Evolutionary conservation across 2,113 vertebrate species (phyloP).

Genomic region (Isichthys henryi): DNA sequence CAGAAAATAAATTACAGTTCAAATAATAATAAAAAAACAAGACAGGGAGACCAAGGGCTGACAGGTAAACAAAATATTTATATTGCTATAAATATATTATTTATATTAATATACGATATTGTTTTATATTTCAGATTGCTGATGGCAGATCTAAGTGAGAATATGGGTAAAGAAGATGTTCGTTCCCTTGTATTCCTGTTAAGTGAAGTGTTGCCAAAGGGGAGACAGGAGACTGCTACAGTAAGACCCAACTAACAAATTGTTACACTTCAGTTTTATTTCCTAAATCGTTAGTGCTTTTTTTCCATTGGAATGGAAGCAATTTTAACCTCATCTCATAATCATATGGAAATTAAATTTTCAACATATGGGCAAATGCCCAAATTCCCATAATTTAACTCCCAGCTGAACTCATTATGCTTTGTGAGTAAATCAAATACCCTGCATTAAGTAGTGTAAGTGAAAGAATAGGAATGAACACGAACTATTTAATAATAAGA

Average conservation of each 20-base stretch:
- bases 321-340: not conserved
- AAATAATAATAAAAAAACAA: not conserved
- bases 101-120: not conserved
- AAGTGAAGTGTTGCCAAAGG: slow-evolving; percentile 46
- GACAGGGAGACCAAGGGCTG: not conserved
- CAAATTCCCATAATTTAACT: not conserved
- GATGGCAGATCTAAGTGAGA: slow-evolving; percentile 72
- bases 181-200: slow-evolving; percentile 71
- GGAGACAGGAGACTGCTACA: slow-evolving; percentile 62
- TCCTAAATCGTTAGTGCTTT: not conserved
- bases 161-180: slow-evolving; percentile 67
- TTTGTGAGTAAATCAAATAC: not conserved
- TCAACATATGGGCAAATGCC: not conserved
- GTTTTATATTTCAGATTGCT: slow-evolving; percentile 60
- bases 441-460: not conserved
- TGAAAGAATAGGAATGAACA: not conserved
- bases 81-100: not conserved
- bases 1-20: not conserved
- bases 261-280: not conserved
- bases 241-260: slow-evolving; percentile 44
- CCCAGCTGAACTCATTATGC: not conserved
- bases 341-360: not conserved
- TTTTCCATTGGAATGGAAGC: not conserved
- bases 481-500: not conserved
- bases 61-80: not conserved